A percentile compares a stretch with the other conserved stretches of the same genome.
These are phyloP conservation scores for Horisme vitalbata DNA, from an alignment of 2,888 invertebrate species.

Conservation along the genomic window DNA sequence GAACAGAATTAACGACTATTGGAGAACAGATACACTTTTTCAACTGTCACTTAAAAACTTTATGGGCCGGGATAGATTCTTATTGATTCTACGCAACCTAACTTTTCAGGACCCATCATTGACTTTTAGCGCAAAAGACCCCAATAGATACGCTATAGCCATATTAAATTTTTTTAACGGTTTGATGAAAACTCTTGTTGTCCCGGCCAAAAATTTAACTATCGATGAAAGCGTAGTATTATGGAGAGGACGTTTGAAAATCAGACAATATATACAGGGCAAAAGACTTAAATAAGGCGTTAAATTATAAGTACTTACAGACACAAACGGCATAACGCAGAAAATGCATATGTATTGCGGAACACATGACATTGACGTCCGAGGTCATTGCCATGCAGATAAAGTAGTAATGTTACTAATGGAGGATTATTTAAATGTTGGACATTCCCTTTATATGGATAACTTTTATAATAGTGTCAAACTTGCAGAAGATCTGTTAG, in stretches of 20 bases:
- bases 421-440: conserved; percentile 30
- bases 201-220: conserved; percentile 16
- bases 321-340: conserved; percentile 32
- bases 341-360: conserved; percentile 37
- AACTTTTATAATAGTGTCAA: conserved; percentile 33
- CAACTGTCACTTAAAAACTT: conserved; percentile 13
- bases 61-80: conserved; percentile 19
- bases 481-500: conserved; percentile 29
- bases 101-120: conserved; percentile 5
- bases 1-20: conserved; percentile 27
- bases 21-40: conserved; percentile 23
- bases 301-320: conserved; percentile 36
- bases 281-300: conserved; percentile 39
- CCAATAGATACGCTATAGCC: conserved; percentile 19
- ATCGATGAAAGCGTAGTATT: conserved; percentile 28
- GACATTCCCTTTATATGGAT: conserved; percentile 31
- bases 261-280: conserved; percentile 28
- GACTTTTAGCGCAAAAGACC: neutral
- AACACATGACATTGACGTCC: neutral
- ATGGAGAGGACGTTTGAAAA: conserved; percentile 37
- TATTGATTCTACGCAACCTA: conserved; percentile 20
- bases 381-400: neutral
- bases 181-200: conserved; percentile 33
- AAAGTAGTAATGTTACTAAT: conserved; percentile 14
- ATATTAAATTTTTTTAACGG: conserved; percentile 34